A percentile compares a stretch with the other conserved stretches of the same genome.
Conservation (phyloP, 2,888 invertebrate genomes). For the Achlya flavicornis region DNA sequence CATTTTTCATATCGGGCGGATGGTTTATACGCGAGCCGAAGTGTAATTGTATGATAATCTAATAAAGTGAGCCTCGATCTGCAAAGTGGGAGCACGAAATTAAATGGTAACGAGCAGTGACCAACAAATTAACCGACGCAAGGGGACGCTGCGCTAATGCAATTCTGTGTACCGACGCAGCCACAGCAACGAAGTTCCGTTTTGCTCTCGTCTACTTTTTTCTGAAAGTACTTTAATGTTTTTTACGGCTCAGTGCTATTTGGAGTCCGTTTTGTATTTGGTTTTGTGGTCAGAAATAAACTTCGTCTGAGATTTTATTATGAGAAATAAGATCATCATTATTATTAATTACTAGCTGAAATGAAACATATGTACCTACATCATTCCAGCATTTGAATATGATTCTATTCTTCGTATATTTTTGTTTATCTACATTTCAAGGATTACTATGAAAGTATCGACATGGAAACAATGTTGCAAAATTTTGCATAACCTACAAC, state of each 20-base stretch:
- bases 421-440: background rate
- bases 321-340: background rate
- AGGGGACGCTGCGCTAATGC: conserved; percentile 51
- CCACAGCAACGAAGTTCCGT: conserved; percentile 15
- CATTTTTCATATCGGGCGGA: conserved; percentile 41
- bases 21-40: conserved; percentile 30
- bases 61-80: conserved; percentile 40
- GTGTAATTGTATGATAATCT: conserved; percentile 46
- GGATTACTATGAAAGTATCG: background rate
- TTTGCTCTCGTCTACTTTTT: conserved; percentile 15
- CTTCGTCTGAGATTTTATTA: background rate
- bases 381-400: no score
- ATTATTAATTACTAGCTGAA: no score
- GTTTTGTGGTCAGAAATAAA: background rate
- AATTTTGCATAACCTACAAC: background rate
- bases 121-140: conserved; percentile 61
- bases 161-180: conserved; percentile 40
- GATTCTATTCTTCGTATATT: no score
- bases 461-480: background rate
- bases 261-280: background rate
- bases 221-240: conserved; percentile 14
- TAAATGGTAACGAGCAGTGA: conserved; percentile 61
- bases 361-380: no score
- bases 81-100: conserved; percentile 44
- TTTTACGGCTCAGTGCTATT: conserved; percentile 8